Base-by-base conservation (phyloP, 2,113 vertebrate genomes). In the Scophthalmus maximus region DNA sequence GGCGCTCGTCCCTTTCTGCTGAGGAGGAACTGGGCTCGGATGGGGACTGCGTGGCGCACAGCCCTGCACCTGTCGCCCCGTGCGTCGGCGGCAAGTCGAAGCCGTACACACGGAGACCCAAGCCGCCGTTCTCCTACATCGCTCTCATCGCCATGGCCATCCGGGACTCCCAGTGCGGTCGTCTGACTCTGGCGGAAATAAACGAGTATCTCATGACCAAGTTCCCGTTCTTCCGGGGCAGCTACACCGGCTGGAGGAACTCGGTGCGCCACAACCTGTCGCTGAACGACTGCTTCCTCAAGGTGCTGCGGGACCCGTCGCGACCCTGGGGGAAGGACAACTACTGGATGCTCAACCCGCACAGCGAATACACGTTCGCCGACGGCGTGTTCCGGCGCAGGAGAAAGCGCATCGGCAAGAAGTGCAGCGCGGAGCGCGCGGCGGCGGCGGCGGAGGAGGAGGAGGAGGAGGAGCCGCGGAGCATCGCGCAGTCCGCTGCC, bases 271-370 rank as follows among this genome's bases (percentile, higher is more conserved):
- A 98, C 92, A 98, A 98, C 84, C 90, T 98, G 55, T 97, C 96
- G 5, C 95, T 98, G 3, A 98, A 98, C 53, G 96, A 98, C 88
- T 98, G 97, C 79, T 98, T 98, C 81, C 92, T 97, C 68, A 98
- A 98, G 81, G 96, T 98, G 86, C 94, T 98, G 29, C 94, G 97
- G 70, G 97, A 98, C 91, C 95, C 96, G 3, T 96, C 97, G 30
- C 92, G 97, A 60, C 97, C 97, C 20, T 98, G 97, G 97, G 97
- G 96, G 56, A 98, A 98, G 88, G 97, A 98, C 91, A 98, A 98
- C 89, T 98, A 97, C 91, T 98, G 97, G 97, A 98, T 97, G 96
- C 95, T 98, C 59, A 98, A 97, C 82, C 97, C 97, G 12, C 95
- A 96, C 70, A 98, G 97, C 89, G 96, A 98, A 70, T 98, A 98